Conservation (phyloP, 92 coral and sea anemone genomes). For the Palythoa grandis region DNA sequence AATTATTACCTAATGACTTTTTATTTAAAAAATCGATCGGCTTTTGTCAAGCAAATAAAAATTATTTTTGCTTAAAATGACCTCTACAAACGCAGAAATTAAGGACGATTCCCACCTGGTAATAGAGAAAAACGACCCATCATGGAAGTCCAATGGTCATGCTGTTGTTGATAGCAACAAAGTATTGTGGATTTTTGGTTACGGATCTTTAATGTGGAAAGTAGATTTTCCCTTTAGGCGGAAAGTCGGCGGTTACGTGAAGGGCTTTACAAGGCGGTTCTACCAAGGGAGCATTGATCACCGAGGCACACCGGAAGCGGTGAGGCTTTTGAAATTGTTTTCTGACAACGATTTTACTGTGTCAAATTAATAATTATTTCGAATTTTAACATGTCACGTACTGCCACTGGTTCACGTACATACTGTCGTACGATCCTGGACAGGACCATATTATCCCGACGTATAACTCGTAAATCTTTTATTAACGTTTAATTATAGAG, state of each 20-base stretch:
- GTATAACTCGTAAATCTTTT: too few relatives aligned
- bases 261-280: slow-evolving; percentile 72
- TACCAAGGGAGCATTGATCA: slow-evolving; percentile 89
- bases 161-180: slow-evolving; percentile 8
- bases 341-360: not conserved
- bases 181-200: slow-evolving; percentile 83
- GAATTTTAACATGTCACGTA: too few relatives aligned
- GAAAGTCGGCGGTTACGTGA: slow-evolving; percentile 68
- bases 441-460: too few relatives aligned
- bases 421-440: too few relatives aligned
- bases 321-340: not conserved
- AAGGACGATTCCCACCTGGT: not conserved
- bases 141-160: slow-evolving; percentile 51
- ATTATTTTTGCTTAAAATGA: not conserved
- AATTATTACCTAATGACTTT: not conserved
- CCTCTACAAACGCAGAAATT: not conserved
- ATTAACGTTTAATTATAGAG: too few relatives aligned
- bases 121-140: not conserved
- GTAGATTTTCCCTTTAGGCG: slow-evolving; percentile 69
- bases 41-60: not conserved
- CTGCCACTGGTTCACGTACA: too few relatives aligned
- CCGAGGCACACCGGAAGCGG: slow-evolving; percentile 79
- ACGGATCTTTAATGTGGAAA: slow-evolving; percentile 81
- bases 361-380: too few relatives aligned
- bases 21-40: too few relatives aligned